phyloP scores from a whole-genome alignment of 2,888 invertebrate genomes.

The Lucinisca nassula region DNA sequence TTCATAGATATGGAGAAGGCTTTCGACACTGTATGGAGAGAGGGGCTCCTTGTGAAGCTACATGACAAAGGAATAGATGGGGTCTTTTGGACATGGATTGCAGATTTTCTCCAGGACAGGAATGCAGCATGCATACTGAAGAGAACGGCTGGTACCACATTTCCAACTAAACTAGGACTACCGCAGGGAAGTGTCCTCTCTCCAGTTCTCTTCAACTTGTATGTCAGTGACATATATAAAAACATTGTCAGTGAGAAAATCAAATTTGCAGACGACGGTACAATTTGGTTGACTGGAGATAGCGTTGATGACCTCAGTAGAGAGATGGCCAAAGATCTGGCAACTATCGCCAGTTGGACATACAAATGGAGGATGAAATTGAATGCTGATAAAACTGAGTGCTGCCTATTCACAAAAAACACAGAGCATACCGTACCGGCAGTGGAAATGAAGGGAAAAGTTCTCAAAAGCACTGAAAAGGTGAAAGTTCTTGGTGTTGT shows the following conservation, averaged over 20 bases:
- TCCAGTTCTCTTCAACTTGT: conserved; percentile 40
- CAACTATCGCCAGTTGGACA: conserved; percentile 3
- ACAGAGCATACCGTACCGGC: not conserved
- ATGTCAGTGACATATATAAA: conserved; percentile 7
- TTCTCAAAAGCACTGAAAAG: not conserved
- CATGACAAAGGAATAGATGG: conserved; percentile 20
- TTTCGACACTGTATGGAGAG: conserved; percentile 48
- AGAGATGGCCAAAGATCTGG: not conserved
- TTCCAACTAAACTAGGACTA: conserved; percentile 12
- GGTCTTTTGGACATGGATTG: conserved; percentile 20
- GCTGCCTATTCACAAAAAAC: not conserved
- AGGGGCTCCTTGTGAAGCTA: conserved; percentile 30
- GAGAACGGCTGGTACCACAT: not conserved
- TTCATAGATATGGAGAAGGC: conserved; percentile 47
- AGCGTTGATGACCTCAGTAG: not conserved
- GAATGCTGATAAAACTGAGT: conserved; percentile 19
- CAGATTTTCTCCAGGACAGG: conserved; percentile 13
- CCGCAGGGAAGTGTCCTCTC: conserved; percentile 43
- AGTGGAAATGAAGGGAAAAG: not conserved
- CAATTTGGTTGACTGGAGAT: conserved; percentile 31
- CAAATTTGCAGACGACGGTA: conserved; percentile 50
- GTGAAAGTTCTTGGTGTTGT: conserved; percentile 17
- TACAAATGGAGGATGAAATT: conserved; percentile 26
- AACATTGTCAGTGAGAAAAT: not conserved
- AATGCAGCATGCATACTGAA: not conserved